phyloP scores from a whole-genome alignment of 2,888 invertebrate species.

The Lamellibrachia columna region DNA sequence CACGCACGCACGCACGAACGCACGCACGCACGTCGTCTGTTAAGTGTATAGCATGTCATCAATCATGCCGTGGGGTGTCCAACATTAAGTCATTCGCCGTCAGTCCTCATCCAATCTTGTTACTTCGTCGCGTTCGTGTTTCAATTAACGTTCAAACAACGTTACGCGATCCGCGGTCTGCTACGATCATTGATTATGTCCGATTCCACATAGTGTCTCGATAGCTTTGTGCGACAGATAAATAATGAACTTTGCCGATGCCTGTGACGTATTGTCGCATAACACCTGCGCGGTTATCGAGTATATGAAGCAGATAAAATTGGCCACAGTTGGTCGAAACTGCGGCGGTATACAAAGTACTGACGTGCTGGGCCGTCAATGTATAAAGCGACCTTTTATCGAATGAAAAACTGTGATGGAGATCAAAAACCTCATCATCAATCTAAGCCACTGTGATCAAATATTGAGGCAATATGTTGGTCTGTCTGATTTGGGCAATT shows the following conservation, averaged over 20 bases:
- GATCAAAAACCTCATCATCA: neutral
- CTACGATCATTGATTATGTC: neutral
- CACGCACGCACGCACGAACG: neutral
- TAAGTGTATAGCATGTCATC: neutral
- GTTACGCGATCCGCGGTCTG: neutral
- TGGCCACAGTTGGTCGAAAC: neutral
- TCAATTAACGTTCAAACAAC: neutral
- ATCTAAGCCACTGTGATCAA: neutral
- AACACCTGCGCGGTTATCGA: constrained; percentile 6
- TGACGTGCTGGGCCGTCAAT: neutral
- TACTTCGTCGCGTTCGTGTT: neutral
- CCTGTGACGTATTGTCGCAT: constrained; percentile 10
- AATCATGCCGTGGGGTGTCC: neutral
- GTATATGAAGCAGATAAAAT: neutral
- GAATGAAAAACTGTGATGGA: neutral
- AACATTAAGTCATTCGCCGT: neutral
- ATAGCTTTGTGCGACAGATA: neutral
- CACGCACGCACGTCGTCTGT: neutral
- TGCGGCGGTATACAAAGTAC: neutral
- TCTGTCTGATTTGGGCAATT: neutral
- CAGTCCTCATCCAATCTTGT: neutral
- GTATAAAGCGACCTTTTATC: neutral
- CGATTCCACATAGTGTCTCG: neutral
- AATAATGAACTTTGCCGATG: neutral
- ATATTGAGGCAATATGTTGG: neutral